Evolutionary conservation across 64 coral and sea anemone species (phyloP), one percentile per base, ranked within the genome.

Genomic region (Pachyseris speciosa): DNA sequence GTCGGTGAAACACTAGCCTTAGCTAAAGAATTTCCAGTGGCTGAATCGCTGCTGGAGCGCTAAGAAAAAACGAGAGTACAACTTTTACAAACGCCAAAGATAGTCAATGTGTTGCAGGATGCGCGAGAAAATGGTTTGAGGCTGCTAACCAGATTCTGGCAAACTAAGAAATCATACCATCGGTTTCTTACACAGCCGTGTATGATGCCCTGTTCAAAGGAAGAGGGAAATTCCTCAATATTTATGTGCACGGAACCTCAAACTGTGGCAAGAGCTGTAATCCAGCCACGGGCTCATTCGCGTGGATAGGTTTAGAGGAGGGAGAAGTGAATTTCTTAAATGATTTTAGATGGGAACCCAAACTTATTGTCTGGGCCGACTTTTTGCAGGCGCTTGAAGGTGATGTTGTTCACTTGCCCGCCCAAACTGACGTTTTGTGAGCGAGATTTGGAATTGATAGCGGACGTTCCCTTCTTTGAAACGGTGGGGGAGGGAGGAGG

Each of bases 161-260:
- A 34, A 24, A 28, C 34, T 13, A 89, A 37, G 64, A 34, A 2
- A 86, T 86, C 34, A 44, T 13, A 0, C 29, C 29, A 37, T 1
- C 2, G 27, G 29, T 37, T 16, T 93, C 72, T 87, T 72, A 84
- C 31, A 48, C 22, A 15, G 74, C 74, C 17, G 22, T 93, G 38
- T 93, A 80, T 39, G 19, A 1, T 9, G 72, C 83, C 15, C 74
- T 93, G 13, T 10, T 0, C 2, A 20, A 67, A 22, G 83, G 83
- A 22, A 29, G 83, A 41, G 83, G 80, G 11, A 94, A 94, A 43
- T 94, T 87, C 30, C 28, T 30, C 10, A 94, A 94, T 33, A 60
- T 94, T 37, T 88, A 72, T 69, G 43, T 94, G 2, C 63, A 87
- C 55, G 92, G 75, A 17, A n/a, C n/a, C 47, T 49, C 47, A 49